Conservation (phyloP, 2,888 invertebrate species). For the Apodemia duryi region DNA sequence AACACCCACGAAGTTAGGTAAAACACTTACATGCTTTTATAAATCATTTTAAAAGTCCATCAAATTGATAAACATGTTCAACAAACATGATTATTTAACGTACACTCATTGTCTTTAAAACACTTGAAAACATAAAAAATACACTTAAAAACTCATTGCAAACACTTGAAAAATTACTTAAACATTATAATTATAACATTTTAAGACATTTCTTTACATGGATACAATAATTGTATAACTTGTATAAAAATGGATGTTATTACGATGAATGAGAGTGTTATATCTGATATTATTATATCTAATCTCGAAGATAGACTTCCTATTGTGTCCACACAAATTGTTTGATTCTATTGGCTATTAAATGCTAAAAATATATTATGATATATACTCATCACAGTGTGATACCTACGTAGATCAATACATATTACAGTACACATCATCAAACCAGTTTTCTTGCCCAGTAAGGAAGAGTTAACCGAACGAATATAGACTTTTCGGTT, state of each 20-base stretch:
- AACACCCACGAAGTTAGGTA: background rate
- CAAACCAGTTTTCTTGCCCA: too few species aligned
- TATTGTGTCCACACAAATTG: background rate
- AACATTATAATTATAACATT: background rate
- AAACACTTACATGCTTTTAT: constrained; percentile 31
- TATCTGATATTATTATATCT: background rate
- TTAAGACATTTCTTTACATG: background rate
- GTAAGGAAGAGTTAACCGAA: too few species aligned
- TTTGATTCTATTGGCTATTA: too few species aligned
- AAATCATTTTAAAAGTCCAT: constrained; percentile 31
- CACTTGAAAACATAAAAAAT: background rate
- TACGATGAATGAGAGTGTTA: background rate
- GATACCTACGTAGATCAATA: too few species aligned
- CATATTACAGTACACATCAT: too few species aligned
- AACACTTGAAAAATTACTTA: background rate
- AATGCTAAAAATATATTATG: too few species aligned
- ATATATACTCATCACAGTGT: too few species aligned
- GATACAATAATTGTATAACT: background rate
- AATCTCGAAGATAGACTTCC: background rate
- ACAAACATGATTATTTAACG: constrained; percentile 19
- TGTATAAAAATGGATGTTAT: background rate
- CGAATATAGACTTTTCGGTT: too few species aligned
- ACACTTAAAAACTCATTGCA: background rate
- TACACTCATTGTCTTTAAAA: constrained; percentile 6
- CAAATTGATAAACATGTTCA: constrained; percentile 14